Base-by-base conservation (phyloP, 2,113 vertebrate species). In the Tachysurus vachellii region DNA sequence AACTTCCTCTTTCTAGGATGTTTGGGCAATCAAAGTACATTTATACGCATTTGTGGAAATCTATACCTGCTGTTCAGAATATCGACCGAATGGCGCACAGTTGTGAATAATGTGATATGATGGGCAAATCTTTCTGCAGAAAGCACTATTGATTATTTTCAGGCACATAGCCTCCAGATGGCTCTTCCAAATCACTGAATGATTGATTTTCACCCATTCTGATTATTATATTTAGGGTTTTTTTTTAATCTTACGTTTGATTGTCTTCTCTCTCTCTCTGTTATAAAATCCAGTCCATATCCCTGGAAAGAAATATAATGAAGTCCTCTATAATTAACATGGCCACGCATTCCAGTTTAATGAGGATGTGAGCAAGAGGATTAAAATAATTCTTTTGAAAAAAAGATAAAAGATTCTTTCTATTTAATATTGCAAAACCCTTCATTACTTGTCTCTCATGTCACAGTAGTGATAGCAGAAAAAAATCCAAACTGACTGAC, bases 51-150 rank as follows among this genome's bases (percentile, higher is more conserved):
- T 80, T 56, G 76, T 36, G 17, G 57, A 57, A 80, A 57, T 80
- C 77, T 57, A 80, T 36, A 57, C 77, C 28, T 80, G 54, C 77
- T 80, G 17, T 80, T 80, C 26, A 53, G 77, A 16, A 80, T 57
- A 80, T 36, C 12, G 77, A 80, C 57, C 54, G 28, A 21, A 2
- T 36, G 28, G 28, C 19, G 13, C 47, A 10, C 54, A 28, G 26
- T 36, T 59, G 44, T 53, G 44, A 53, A 76, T 44, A 47, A 75
- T 50, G 73, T 53, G 54, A 57, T 56, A 56, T 57, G 77, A 57
- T 57, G 16, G 19, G 77, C 77, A 80, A 36, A 3, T 80, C 54
- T 57, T 80, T 80, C 28, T 80, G 28, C 54, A 59, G 28, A 80
- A 80, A 31, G 50, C 75, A 54, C 50, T 79, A 54, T 79, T 19